Evolutionary conservation across 2,888 invertebrate genomes (phyloP).

Genomic region (Melieria crassipennis): DNA sequence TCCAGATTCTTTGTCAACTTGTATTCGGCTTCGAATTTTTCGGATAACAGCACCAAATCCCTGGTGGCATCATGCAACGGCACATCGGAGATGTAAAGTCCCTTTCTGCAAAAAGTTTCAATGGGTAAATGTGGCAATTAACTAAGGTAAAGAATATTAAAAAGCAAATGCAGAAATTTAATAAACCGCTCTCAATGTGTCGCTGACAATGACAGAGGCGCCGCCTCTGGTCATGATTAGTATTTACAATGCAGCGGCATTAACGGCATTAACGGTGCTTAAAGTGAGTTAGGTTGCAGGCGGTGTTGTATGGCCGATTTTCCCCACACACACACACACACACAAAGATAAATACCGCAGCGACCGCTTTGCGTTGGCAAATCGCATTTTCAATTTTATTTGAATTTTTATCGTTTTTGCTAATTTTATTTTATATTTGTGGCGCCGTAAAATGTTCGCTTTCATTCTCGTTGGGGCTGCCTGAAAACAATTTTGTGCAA

Average conservation of each 20-base stretch:
- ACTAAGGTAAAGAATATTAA: background rate
- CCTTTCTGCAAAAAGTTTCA: conserved; percentile 71
- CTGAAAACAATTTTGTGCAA: conserved; percentile 11
- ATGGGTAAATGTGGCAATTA: background rate
- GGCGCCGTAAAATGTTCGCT: background rate
- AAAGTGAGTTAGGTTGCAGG: too few relatives aligned
- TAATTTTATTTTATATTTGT: background rate
- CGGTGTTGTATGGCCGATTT: too few relatives aligned
- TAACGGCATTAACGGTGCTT: too few relatives aligned
- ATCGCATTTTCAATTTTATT: too few relatives aligned
- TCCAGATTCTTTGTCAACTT: conserved; percentile 93
- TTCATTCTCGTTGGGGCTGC: background rate
- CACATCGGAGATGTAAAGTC: conserved; percentile 92
- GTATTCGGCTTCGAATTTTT: conserved; percentile 97
- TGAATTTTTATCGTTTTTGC: conserved; percentile 4
- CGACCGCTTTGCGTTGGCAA: too few relatives aligned
- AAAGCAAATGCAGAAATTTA: conserved; percentile 6
- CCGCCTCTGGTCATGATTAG: too few relatives aligned
- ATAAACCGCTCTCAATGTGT: too few relatives aligned
- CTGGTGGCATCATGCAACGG: conserved; percentile 95
- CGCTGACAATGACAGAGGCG: too few relatives aligned
- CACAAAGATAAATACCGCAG: too few relatives aligned
- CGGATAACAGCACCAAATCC: conserved; percentile 93
- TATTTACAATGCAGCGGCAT: too few relatives aligned
- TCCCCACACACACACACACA: too few relatives aligned